Percentiles rank a stretch among this genome's conserved stretches.
phyloP scores from a whole-genome alignment of 1,140 invertebrate genomes.

The Triops longicaudatus region DNA sequence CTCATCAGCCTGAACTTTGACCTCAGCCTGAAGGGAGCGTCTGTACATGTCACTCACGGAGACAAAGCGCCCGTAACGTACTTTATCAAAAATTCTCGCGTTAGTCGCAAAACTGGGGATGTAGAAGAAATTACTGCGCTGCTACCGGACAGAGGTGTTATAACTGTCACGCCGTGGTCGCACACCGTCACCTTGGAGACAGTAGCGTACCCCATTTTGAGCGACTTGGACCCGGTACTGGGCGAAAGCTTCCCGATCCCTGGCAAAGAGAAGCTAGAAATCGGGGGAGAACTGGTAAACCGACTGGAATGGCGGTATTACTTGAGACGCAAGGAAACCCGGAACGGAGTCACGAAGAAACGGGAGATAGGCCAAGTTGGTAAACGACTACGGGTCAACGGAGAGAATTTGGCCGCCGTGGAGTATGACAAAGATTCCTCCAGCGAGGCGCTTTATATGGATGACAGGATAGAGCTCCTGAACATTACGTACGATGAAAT shows the following conservation, averaged over 20 bases:
- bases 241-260: conserved; percentile 84
- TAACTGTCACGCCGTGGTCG: conserved; percentile 67
- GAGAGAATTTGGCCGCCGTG: conserved; percentile 79
- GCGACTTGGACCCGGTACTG: conserved; percentile 69
- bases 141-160: conserved; percentile 70
- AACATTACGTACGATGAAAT: conserved; percentile 86
- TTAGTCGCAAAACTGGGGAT: conserved; percentile 64
- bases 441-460: conserved; percentile 81
- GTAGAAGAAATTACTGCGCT: conserved; percentile 69
- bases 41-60: conserved; percentile 73
- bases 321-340: conserved; percentile 49
- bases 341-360: conserved; percentile 39
- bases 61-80: conserved; percentile 70
- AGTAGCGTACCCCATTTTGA: conserved; percentile 69
- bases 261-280: conserved; percentile 76
- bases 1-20: conserved; percentile 77
- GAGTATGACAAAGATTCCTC: conserved; percentile 85
- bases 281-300: conserved; percentile 81
- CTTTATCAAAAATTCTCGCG: conserved; percentile 76
- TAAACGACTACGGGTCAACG: conserved; percentile 74
- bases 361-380: conserved; percentile 63
- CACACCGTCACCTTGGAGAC: conserved; percentile 77
- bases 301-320: conserved; percentile 92
- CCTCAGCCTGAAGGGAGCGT: conserved; percentile 75
- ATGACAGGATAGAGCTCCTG: conserved; percentile 75